Evolutionary conservation across 2,888 invertebrate species (phyloP), one percentile per base, ranked within the genome.

Genomic region (Peribatodes rhomboidaria): DNA sequence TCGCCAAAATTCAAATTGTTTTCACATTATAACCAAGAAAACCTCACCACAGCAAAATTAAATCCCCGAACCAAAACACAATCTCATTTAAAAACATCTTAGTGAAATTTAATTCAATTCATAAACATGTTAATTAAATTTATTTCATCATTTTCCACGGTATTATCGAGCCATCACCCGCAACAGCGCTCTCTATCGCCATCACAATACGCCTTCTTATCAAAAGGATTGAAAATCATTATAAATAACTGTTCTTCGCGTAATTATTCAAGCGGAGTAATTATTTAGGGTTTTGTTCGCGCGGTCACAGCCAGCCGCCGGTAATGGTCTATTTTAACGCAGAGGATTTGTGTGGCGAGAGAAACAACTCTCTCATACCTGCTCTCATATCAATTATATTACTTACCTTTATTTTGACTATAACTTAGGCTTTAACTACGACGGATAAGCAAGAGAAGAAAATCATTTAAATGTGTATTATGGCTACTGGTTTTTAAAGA

Each of bases 301-400:
- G 66, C 65, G 72, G 65, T 69, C 72, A 67, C 66, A 65, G 61
- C 27, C 72, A 71, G 73, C 68, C 73, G 75, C 63, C 71, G 74
- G 74, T 76, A 77, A 76, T 75, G 75, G 71, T 73, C 70, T 76
- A 75, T 77, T 77, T 81, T 79, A 82, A 84, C 80, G 85, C 84
- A 86, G 86, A 84, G 85, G 82, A 72, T 70, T 54, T 71, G 18
- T 7, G 1, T 10, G 0, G 7, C 1, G 2, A 50, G 35, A 50
- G 35, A 20, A 35, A 18, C 35, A 35, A 13, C 35, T 50, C 35
- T 13, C 10, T 41, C 16, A 4, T 41, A 16, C n/a, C n/a, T n/a
- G n/a, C n/a, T n/a, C n/a, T n/a, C n/a, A n/a, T n/a, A n/a, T n/a
- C n/a, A n/a, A n/a, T n/a, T n/a, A n/a, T n/a, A n/a, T n/a, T n/a